A percentile compares a stretch with the other conserved stretches of the same genome.
Evolutionary conservation across 2,888 invertebrate species (phyloP).

Genomic region (Ethmia dodecea): DNA sequence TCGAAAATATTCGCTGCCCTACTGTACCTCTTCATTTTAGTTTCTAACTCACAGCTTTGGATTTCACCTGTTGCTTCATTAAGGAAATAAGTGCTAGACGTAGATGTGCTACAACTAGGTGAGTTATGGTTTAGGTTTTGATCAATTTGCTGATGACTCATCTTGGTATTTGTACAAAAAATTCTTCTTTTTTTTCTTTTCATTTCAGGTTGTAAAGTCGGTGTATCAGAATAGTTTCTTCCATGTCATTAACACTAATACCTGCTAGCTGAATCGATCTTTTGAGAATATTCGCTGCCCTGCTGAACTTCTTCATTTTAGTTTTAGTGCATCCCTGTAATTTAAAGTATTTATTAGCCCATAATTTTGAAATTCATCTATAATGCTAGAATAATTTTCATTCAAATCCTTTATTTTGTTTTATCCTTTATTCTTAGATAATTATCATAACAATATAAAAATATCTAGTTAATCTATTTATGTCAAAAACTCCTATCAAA

Average conservation of each 20-base stretch:
- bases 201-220: background rate
- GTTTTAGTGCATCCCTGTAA: background rate
- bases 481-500: slow-evolving; percentile 1
- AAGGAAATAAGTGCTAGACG: background rate
- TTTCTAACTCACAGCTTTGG: too few species aligned
- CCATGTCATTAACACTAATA: background rate
- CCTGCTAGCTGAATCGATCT: background rate
- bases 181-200: background rate
- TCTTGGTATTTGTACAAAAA: background rate
- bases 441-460: background rate
- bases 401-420: background rate
- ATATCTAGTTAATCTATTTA: background rate
- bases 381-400: background rate
- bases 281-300: background rate
- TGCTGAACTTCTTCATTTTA: background rate
- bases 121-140: background rate
- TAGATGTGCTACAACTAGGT: slow-evolving; percentile 2
- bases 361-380: background rate
- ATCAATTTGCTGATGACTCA: background rate
- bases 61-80: too few species aligned
- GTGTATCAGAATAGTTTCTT: background rate
- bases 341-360: background rate
- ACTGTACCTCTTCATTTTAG: background rate
- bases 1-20: background rate
- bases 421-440: background rate